These are phyloP conservation scores for Zosterops borbonicus DNA, from an alignment of 2,113 vertebrate genomes.

Conservation along the genomic window DNA sequence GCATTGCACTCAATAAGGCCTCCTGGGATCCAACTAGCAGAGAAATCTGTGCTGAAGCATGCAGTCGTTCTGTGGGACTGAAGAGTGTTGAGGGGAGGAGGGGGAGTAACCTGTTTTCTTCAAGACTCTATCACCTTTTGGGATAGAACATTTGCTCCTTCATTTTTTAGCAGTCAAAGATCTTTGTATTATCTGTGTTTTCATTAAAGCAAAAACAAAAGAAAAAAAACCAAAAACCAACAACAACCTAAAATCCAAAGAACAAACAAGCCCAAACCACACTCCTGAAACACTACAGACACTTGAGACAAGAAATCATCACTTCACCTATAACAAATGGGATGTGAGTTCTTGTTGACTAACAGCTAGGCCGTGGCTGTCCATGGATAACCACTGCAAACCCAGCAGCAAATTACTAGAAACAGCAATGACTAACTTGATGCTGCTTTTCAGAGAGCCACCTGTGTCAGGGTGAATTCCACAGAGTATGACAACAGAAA, in stretches of 20 bases:
- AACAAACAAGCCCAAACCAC: neutral
- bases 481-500: slow-evolving; percentile 2
- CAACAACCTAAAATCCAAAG: neutral
- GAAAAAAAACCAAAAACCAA: neutral
- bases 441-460: slow-evolving; percentile 52
- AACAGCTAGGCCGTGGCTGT: neutral
- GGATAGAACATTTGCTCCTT: slow-evolving; percentile 74
- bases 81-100: neutral
- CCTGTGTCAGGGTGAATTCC: neutral
- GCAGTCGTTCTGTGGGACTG: slow-evolving; percentile 64
- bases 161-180: slow-evolving; percentile 29
- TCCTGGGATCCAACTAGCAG: slow-evolving; percentile 89
- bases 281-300: neutral
- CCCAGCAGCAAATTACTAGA: slow-evolving; percentile 30
- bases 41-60: slow-evolving; percentile 83
- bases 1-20: slow-evolving; percentile 78
- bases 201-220: neutral
- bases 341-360: neutral
- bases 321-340: neutral
- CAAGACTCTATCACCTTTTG: slow-evolving; percentile 79
- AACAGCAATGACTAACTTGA: neutral
- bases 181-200: neutral
- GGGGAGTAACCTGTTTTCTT: slow-evolving; percentile 69
- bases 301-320: slow-evolving; percentile 6
- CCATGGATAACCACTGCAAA: slow-evolving; percentile 9